Evolutionary conservation across 1,140 invertebrate species (phyloP).

Genomic region (Cherax destructor): DNA sequence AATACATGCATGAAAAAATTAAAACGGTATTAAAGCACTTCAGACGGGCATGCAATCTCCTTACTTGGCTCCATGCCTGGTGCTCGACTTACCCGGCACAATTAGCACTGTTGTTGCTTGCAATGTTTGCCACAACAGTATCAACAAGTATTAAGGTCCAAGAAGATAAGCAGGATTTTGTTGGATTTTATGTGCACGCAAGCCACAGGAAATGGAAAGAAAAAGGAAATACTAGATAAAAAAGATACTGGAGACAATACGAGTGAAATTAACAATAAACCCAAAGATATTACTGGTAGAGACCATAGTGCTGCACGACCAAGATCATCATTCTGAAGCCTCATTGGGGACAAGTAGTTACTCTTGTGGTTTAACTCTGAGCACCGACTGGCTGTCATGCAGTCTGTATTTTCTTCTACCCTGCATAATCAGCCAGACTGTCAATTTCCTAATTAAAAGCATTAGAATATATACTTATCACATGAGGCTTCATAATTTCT

Average conservation of each 20-base stretch:
- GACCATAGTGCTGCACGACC: constrained; percentile 62
- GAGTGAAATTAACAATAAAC: constrained; percentile 64
- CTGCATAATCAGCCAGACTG: not conserved
- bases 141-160: constrained; percentile 70
- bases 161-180: constrained; percentile 69
- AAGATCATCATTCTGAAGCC: constrained; percentile 60
- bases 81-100: constrained; percentile 66
- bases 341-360: not conserved
- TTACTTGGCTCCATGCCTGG: constrained; percentile 67
- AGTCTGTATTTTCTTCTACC: not conserved
- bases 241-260: constrained; percentile 67
- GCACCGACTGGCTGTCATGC: not conserved
- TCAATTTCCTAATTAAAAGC: not conserved
- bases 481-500: constrained; percentile 48
- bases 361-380: not conserved
- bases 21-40: constrained; percentile 52
- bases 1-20: constrained; percentile 37
- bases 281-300: constrained; percentile 60
- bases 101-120: constrained; percentile 68
- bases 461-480: not conserved
- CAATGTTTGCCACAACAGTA: constrained; percentile 66
- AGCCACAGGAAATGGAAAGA: constrained; percentile 70
- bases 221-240: constrained; percentile 70
- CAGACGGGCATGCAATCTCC: constrained; percentile 66
- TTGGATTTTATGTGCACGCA: constrained; percentile 70